Conservation (phyloP, 2,113 vertebrate species). For the Microcebus jonahi region DNA sequence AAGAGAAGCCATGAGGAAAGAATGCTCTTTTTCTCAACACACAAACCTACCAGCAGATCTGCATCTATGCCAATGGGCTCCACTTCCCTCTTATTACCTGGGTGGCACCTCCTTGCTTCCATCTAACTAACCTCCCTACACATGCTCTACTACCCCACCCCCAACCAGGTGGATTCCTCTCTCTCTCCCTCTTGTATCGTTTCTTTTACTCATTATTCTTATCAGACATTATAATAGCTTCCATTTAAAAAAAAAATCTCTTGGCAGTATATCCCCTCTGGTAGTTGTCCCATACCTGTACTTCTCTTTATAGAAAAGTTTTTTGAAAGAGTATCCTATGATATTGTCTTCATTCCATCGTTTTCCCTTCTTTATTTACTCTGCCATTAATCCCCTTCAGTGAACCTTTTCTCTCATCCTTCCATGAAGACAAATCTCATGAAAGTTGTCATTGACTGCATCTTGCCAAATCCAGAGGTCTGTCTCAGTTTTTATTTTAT, state of each 20-base stretch:
- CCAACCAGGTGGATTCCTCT: accelerated
- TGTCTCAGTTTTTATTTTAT: neutral
- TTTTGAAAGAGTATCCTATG: neutral
- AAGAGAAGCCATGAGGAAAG: neutral
- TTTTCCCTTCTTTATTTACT: neutral
- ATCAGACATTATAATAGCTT: neutral
- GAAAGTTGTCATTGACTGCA: neutral
- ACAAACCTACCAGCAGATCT: neutral
- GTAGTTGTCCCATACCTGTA: neutral
- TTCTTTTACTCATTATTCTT: neutral
- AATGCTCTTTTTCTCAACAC: neutral
- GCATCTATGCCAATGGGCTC: accelerated
- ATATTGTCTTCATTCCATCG: neutral
- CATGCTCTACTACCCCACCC: accelerated
- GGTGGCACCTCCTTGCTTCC: neutral
- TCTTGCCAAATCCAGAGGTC: neutral
- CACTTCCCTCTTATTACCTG: neutral
- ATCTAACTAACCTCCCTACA: accelerated
- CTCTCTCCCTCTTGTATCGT: neutral
- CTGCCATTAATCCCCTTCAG: neutral
- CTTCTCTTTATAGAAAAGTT: neutral
- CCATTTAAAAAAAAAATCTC: neutral
- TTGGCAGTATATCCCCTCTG: neutral
- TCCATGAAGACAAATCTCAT: neutral
- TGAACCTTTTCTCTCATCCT: neutral